A percentile compares a stretch with the other conserved stretches of the same genome.
These are phyloP conservation scores for Flabesymbios commensalis DNA, from an alignment of 2,888 invertebrate genomes.

Conservation along the genomic window DNA sequence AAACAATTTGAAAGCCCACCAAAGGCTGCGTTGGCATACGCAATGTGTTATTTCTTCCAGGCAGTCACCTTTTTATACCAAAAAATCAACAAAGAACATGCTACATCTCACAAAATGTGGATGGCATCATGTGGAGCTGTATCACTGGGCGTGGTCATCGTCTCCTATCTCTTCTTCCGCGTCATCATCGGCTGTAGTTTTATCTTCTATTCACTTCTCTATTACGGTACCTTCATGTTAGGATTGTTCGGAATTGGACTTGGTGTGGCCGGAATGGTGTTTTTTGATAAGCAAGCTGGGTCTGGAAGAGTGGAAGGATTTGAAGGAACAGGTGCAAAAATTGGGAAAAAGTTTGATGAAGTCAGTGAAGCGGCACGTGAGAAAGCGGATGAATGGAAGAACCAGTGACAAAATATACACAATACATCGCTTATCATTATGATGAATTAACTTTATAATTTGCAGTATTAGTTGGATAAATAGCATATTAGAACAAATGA, in stretches of 20 bases:
- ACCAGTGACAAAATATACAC: no score
- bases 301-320: no score
- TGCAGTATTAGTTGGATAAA: no score
- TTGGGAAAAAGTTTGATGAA: no score
- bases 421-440: no score
- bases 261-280: conserved; percentile 18
- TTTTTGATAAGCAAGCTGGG: conserved; percentile 27
- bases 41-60: conserved; percentile 16
- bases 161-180: conserved; percentile 14
- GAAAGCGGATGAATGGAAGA: no score
- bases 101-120: conserved; percentile 19
- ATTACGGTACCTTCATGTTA: conserved; percentile 9
- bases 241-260: conserved; percentile 14
- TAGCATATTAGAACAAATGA: no score
- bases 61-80: conserved; percentile 11
- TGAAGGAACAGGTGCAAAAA: no score
- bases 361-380: no score
- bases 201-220: conserved; percentile 15
- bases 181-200: conserved; percentile 12
- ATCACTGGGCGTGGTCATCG: conserved; percentile 4
- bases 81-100: not conserved
- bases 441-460: no score
- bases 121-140: conserved; percentile 18
- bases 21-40: conserved; percentile 11
- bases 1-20: conserved; percentile 11